Evolutionary conservation across 2,797 vertebrate species (phyloP), one percentile per base, ranked within the genome.

Genomic region (Sebastiscus tertius): DNA sequence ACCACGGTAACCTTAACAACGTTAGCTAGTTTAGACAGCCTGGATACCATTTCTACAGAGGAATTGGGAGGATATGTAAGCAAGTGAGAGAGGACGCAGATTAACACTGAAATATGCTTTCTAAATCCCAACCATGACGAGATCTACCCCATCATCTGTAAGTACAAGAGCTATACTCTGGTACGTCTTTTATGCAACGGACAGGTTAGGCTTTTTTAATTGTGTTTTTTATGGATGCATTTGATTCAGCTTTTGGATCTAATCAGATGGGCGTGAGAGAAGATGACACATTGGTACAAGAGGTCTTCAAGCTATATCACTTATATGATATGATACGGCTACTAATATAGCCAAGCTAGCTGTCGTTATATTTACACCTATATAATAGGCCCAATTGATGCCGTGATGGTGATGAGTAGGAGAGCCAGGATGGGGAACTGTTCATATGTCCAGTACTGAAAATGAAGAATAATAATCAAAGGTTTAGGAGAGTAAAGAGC

Each of bases 391-490:
- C 62, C 36, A 89, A 85, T 82, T 80, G 83, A 85, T 92, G 84
- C 86, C 83, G 79, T 77, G 90, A 90, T 85, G 92, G 88, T 77
- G 90, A 90, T 85, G 92, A 89, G 84, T 52, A 58, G 36, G 36
- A 36, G 82, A 89, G 89, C 84, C 82, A 91, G 80, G 77, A 87
- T n/a, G 87, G 93, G 94, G 93, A 94, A 94, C 94, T 95, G 94
- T 95, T 94, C 94, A 93, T 54, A 71, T 88, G 80, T 88, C 90
- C 90, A 83, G 94, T 95, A 85, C 94, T 95, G 94, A 95, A 95
- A 90, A 92, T 87, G 77, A 87, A 79, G 77, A 87, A 79, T 61
- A 85, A 90, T 42, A 42, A 88, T 91, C 79, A 79, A 72, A 84
- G 63, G 69, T 86, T 89, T 78, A 77, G 64, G 39, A 55, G 49